Evolutionary conservation across 1,140 invertebrate genomes (phyloP), one percentile per base, ranked within the genome.

Genomic region (Dreissena rostriformis): DNA sequence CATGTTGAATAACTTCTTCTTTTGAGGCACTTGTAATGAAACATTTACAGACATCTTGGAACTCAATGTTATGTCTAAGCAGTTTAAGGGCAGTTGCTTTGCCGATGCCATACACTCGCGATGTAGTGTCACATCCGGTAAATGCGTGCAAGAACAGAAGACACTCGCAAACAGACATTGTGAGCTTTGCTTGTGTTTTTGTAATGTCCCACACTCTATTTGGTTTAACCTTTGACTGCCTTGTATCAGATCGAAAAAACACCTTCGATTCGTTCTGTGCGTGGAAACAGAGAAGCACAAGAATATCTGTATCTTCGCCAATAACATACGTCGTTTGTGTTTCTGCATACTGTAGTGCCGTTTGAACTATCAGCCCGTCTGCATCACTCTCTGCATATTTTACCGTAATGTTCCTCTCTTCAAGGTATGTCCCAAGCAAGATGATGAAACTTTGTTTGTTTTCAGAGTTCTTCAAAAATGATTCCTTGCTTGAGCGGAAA

Each of bases 371-470:
- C 1, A 52, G 14, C 5, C 67, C 11, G 71, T 85, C 77, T n/a
- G 84, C 84, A 75, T 85, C 77, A 19, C 39, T 78, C n/a, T 24
- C 11, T 17, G 77, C 49, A 70, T 81, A 24, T 2, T 29, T 7
- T 51, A 71, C 61, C 24, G 12, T 17, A 53, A 51, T 76, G 22
- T 52, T 53, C 6, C 19, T 22, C n/a, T 55, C 12, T 68, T 15
- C 8, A 19, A 80, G 57, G 24, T 53, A 61, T 6, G 2, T 12
- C 12, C 68, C n/a, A 2, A 85, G 65, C 17, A 85, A n/a, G 17
- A 61, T 29, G 0, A 86, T 84, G 52, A 86, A 87, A n/a, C 77
- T 67, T 49, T 84, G 75, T 51, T 86, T 86, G 73, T 87, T 87
- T 79, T 86, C 71, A 12, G 24, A 39, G 67, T 87, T 87, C 26